phyloP scores from a whole-genome alignment of 2,888 invertebrate genomes.

The Lepeophtheirus nordmannii region DNA sequence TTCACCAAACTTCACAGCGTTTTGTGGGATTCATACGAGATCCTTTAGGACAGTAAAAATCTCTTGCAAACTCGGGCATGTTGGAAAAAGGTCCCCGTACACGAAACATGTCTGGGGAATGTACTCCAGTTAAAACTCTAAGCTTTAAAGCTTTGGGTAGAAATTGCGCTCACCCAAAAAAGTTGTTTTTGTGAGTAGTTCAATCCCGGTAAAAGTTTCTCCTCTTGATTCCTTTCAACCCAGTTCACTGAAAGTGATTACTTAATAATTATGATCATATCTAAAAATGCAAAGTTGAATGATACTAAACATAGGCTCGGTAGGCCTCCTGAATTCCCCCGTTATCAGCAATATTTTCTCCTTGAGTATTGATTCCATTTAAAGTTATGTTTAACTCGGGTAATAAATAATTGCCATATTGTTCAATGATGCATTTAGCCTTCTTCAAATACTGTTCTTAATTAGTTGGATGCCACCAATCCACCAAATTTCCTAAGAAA shows the following conservation, averaged over 20 bases:
- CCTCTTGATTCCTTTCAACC: slow-evolving; percentile 38
- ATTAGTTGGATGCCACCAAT: slow-evolving; percentile 80
- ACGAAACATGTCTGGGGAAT: slow-evolving; percentile 41
- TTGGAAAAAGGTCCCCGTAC: slow-evolving; percentile 34
- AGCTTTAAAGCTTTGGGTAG: slow-evolving; percentile 53
- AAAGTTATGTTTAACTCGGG: slow-evolving; percentile 59
- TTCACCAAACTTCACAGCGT: slow-evolving; percentile 28
- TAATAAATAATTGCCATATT: slow-evolving; percentile 78
- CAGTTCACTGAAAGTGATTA: slow-evolving; percentile 27
- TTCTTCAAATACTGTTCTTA: slow-evolving; percentile 64
- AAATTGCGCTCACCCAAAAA: slow-evolving; percentile 70
- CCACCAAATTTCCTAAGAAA: slow-evolving; percentile 56
- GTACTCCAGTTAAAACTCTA: slow-evolving; percentile 57
- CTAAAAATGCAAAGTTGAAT: slow-evolving; percentile 38
- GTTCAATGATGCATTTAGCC: slow-evolving; percentile 77
- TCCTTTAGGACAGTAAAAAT: slow-evolving; percentile 29
- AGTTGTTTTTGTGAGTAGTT: slow-evolving; percentile 43
- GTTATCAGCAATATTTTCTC: slow-evolving; percentile 88
- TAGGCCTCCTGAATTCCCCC: slow-evolving; percentile 84
- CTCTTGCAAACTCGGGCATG: slow-evolving; percentile 29
- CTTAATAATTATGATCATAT: slow-evolving; percentile 39
- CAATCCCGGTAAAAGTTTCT: slow-evolving; percentile 54
- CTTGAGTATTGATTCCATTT: slow-evolving; percentile 78
- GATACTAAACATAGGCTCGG: slow-evolving; percentile 45
- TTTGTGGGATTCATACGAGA: slow-evolving; percentile 29